Evolutionary conservation across 2,113 vertebrate genomes (phyloP).

Genomic region (Gobio gobio): DNA sequence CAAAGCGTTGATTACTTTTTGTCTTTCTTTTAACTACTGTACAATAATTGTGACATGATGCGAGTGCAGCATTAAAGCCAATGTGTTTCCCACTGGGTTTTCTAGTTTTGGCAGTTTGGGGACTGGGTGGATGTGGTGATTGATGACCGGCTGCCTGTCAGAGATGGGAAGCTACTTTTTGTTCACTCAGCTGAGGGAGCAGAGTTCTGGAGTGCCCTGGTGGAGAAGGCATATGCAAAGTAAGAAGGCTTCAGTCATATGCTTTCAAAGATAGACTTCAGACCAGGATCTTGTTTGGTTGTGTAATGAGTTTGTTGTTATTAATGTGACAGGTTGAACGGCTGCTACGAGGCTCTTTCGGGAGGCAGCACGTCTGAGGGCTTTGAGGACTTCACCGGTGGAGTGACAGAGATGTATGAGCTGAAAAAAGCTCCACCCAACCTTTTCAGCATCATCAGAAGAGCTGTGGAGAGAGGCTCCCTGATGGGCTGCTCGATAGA

Average conservation of each 20-base stretch:
- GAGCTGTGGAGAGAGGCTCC: slow-evolving; percentile 89
- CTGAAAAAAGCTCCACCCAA: slow-evolving; percentile 81
- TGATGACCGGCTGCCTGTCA: slow-evolving; percentile 76
- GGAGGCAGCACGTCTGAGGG: slow-evolving; percentile 93
- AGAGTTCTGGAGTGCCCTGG: slow-evolving; percentile 79
- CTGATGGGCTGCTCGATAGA: slow-evolving; percentile 94
- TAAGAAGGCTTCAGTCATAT: slow-evolving; percentile 55
- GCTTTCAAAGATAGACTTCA: not conserved
- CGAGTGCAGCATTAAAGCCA: not conserved
- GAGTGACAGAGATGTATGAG: slow-evolving; percentile 92
- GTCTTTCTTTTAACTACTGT: not conserved
- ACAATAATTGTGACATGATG: not conserved
- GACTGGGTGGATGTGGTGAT: slow-evolving; percentile 81
- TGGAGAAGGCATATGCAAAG: slow-evolving; percentile 81
- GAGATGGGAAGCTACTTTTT: slow-evolving; percentile 78
- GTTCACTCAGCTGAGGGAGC: slow-evolving; percentile 77
- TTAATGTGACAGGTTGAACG: slow-evolving; percentile 80
- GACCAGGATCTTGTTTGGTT: not conserved
- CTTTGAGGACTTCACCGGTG: slow-evolving; percentile 95
- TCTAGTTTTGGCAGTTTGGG: slow-evolving; percentile 82
- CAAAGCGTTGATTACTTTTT: not conserved
- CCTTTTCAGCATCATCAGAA: slow-evolving; percentile 85
- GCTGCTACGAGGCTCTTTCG: slow-evolving; percentile 90
- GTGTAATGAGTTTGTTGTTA: not conserved
- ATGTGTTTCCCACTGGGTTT: not conserved